Conservation (phyloP, 2,113 vertebrate genomes). For the Notarius lentiginosus region DNA sequence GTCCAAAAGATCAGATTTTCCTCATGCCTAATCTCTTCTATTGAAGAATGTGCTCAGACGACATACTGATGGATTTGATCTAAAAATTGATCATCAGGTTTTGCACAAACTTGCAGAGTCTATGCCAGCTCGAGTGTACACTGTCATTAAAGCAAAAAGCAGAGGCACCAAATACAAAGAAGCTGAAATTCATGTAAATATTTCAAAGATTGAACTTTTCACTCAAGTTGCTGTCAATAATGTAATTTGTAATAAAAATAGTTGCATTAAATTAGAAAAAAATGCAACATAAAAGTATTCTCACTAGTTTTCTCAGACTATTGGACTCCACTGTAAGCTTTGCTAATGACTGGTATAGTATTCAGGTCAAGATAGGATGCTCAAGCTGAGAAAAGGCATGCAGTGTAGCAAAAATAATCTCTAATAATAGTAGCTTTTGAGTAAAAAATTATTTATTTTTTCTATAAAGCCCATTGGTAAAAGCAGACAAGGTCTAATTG, state of each 20-base stretch:
- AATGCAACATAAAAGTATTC: neutral
- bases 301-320: neutral
- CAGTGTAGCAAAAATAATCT: constrained; percentile 17
- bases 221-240: neutral
- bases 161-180: neutral
- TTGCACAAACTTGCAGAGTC: neutral
- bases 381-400: constrained; percentile 19
- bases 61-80: neutral
- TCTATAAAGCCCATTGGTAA: constrained; percentile 26
- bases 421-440: constrained; percentile 31
- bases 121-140: neutral
- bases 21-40: neutral
- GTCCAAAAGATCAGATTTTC: neutral
- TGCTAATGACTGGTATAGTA: constrained; percentile 1
- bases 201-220: neutral
- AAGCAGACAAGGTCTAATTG: constrained; percentile 25
- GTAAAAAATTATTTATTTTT: constrained; percentile 1
- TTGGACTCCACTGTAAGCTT: too few species aligned
- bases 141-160: neutral
- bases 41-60: neutral
- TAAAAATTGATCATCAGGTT: neutral
- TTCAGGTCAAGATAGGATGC: neutral
- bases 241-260: too few species aligned
- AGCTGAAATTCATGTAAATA: neutral
- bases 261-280: too few species aligned